Conservation (phyloP, 2,113 vertebrate genomes). For the Xiphophorus couchianus region DNA sequence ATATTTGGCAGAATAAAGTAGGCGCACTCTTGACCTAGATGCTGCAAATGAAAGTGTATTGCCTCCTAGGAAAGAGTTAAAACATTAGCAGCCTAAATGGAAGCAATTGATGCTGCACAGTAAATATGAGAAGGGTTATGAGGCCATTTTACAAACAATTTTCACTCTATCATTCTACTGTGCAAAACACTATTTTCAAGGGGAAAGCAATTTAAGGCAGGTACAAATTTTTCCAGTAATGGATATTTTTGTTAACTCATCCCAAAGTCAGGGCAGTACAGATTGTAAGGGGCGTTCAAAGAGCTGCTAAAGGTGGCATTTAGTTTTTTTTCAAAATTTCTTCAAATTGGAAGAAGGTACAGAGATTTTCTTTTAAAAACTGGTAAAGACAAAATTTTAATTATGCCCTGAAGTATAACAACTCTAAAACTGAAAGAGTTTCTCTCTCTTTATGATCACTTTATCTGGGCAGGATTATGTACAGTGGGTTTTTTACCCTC, state of each 20-base stretch:
- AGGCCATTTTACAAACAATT: background rate
- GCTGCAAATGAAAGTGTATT: background rate
- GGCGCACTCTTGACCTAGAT: background rate
- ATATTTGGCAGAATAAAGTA: background rate
- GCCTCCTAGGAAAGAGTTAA: no score
- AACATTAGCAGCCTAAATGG: no score
- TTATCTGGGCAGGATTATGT: background rate
- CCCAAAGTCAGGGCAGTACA: no score
- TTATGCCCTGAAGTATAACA: background rate
- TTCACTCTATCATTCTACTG: no score
- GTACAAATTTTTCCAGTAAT: no score
- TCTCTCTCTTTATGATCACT: background rate
- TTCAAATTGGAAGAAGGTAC: no score
- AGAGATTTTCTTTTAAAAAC: background rate
- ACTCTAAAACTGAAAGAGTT: background rate
- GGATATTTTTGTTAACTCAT: no score
- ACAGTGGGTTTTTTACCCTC: background rate
- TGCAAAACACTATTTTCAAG: no score
- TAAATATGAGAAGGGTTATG: background rate
- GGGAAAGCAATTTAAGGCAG: no score
- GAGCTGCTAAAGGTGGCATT: no score
- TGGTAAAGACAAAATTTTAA: background rate
- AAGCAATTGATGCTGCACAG: background rate
- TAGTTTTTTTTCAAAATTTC: background rate
- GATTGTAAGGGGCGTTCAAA: background rate